phyloP scores from a whole-genome alignment of 2,888 invertebrate genomes.

The Heliconius aoede region DNA sequence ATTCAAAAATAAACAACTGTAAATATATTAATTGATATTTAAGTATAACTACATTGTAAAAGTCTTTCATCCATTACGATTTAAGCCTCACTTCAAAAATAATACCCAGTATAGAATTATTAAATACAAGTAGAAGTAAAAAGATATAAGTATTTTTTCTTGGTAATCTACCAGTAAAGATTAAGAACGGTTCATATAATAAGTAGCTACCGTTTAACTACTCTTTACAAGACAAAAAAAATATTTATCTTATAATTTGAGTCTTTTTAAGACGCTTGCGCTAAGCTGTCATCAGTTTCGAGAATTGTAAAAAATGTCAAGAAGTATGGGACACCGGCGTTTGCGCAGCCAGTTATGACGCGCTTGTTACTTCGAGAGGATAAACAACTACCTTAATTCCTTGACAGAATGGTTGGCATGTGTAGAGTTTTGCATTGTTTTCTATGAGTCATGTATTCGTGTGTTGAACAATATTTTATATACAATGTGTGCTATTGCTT shows the following conservation, averaged over 20 bases:
- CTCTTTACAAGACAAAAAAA: constrained; percentile 20
- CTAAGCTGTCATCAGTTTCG: constrained; percentile 57
- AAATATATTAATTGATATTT: neutral
- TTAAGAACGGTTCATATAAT: constrained; percentile 24
- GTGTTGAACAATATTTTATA: neutral
- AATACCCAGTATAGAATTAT: neutral
- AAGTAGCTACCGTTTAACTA: constrained; percentile 31
- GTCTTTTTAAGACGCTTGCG: constrained; percentile 46
- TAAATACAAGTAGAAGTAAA: neutral
- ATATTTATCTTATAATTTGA: constrained; percentile 38
- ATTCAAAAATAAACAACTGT: neutral
- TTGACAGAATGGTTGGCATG: constrained; percentile 61
- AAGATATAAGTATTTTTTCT: constrained; percentile 8
- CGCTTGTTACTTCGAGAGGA: constrained; percentile 71
- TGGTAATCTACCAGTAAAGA: constrained; percentile 23
- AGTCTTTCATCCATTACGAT: neutral
- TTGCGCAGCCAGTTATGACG: constrained; percentile 71
- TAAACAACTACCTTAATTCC: constrained; percentile 61
- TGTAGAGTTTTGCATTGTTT: constrained; percentile 68
- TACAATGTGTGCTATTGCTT: neutral
- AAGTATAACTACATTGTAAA: neutral
- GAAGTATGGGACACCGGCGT: constrained; percentile 64
- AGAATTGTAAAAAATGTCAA: constrained; percentile 67
- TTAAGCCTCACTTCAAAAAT: neutral
- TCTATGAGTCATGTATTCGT: constrained; percentile 19